Base-by-base conservation (phyloP, 1,140 invertebrate genomes). In the Babylonia areolata region DNA sequence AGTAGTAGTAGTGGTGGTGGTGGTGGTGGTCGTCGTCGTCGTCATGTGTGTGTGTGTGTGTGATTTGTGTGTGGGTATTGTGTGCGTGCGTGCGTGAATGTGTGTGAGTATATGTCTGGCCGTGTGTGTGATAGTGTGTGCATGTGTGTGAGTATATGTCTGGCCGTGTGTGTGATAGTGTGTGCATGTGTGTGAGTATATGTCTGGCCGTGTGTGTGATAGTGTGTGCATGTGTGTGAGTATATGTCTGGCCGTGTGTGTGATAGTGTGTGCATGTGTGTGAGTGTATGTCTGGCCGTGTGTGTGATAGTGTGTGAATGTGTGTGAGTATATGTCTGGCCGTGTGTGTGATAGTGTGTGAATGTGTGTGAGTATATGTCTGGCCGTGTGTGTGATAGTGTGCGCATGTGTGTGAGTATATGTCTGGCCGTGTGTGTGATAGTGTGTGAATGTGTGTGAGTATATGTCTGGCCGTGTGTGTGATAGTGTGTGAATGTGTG, bases 91-190 rank as follows among this genome's bases (percentile, higher is more conserved):
- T 80, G 12, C 28, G 78, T 42, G 78, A 46, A 35, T 28, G 78
- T 42, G 39, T 46, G 40, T 42, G 0, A 46, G 46, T 46, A 31
- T 80, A 35, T 31, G 46, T 80, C n/a, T 35, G 71, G 33, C 6
- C 6, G 71, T 75, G 71, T 75, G 33, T 75, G 71, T 33, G 71
- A 11, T 23, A 31, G 33, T 35, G 71, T 75, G 71, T 35, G 33
- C 31, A 31, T 75, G 71, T 75, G 71, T 35, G n/a, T 75, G 71
- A 35, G n/a, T 33, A 5, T 51, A 20, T 51, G 71, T 75, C n/a
- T 75, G 71, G 33, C n/a, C 35, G 71, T 75, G 71, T 75, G 71
- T 75, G 71, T 35, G 71, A 35, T n/a, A 35, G 71, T 69, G 64
- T 69, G 64, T 69, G 64, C 28, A 23, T 69, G 64, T 69, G 64